Evolutionary conservation across 2,888 invertebrate genomes (phyloP).

Genomic region (Meliscaeva auricollis): DNA sequence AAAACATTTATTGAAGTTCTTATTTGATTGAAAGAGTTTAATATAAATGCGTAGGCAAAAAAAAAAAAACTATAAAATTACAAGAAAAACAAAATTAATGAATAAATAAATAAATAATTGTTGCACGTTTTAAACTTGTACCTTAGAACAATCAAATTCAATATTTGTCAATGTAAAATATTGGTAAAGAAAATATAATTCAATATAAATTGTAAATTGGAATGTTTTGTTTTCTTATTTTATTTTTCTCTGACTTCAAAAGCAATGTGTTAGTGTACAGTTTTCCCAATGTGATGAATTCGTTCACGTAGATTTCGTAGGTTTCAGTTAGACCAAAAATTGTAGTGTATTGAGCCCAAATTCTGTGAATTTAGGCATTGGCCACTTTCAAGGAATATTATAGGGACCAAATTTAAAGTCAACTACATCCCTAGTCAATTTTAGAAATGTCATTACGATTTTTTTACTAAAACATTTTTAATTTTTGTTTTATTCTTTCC

Average conservation of each 20-base stretch:
- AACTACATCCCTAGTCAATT: too few relatives aligned
- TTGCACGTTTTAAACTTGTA: slow-evolving; percentile 73
- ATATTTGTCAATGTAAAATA: slow-evolving; percentile 70
- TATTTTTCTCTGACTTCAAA: neutral
- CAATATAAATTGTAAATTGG: slow-evolving; percentile 50
- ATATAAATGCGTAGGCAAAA: slow-evolving; percentile 46
- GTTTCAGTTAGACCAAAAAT: too few relatives aligned
- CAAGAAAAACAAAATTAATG: slow-evolving; percentile 17
- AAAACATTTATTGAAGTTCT: slow-evolving; percentile 37
- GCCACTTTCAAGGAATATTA: too few relatives aligned
- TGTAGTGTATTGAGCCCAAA: too few relatives aligned
- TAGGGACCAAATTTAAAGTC: too few relatives aligned
- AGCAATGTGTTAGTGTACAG: too few relatives aligned
- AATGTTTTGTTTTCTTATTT: neutral
- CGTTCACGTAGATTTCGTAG: too few relatives aligned
- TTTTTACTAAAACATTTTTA: too few relatives aligned
- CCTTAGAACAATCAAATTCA: slow-evolving; percentile 70
- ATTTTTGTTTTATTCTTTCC: too few relatives aligned
- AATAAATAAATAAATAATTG: slow-evolving; percentile 25
- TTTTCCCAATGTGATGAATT: too few relatives aligned
- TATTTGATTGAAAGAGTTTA: slow-evolving; percentile 55
- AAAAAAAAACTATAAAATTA: slow-evolving; percentile 48
- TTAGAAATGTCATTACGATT: too few relatives aligned
- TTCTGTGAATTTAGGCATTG: too few relatives aligned
- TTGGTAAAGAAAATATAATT: slow-evolving; percentile 66